Evolutionary conservation across 2,888 invertebrate species (phyloP).

Genomic region (Pachycephus smyrnensis): DNA sequence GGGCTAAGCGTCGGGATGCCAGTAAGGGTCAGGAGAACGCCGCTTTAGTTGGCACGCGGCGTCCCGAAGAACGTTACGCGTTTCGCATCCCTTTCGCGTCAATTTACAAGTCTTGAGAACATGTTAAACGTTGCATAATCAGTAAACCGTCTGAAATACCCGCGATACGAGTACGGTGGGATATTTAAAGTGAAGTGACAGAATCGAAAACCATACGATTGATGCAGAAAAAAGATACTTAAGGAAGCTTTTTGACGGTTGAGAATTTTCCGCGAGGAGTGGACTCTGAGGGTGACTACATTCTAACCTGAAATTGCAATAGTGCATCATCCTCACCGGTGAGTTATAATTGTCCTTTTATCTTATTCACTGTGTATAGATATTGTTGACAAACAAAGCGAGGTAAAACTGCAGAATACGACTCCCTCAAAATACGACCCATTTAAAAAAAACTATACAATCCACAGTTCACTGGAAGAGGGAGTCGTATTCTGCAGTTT

Average conservation of each 20-base stretch:
- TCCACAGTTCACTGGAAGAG: too few species aligned
- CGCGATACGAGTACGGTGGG: not conserved
- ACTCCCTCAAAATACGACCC: too few species aligned
- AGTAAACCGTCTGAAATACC: not conserved
- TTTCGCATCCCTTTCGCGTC: not conserved
- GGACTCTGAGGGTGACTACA: not conserved
- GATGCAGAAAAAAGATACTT: not conserved
- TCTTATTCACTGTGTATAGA: not conserved
- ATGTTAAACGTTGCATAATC: not conserved
- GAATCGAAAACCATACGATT: not conserved
- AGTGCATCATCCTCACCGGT: not conserved
- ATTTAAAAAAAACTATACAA: too few species aligned
- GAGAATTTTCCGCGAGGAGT: not conserved
- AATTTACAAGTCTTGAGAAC: not conserved
- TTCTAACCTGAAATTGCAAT: not conserved
- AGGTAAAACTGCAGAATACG: too few species aligned
- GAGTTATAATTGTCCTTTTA: not conserved
- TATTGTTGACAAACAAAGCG: not conserved
- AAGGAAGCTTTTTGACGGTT: not conserved
- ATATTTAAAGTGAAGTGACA: not conserved
- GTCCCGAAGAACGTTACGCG: slow-evolving; percentile 37
- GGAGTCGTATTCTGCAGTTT: too few species aligned
- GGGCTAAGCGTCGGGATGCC: slow-evolving; percentile 11
- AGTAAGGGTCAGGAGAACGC: slow-evolving; percentile 11
- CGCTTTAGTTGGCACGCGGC: slow-evolving; percentile 52